These are phyloP conservation scores for Caenorhabditis japonica DNA, from an alignment of 2,888 invertebrate genomes.

Conservation along the genomic window DNA sequence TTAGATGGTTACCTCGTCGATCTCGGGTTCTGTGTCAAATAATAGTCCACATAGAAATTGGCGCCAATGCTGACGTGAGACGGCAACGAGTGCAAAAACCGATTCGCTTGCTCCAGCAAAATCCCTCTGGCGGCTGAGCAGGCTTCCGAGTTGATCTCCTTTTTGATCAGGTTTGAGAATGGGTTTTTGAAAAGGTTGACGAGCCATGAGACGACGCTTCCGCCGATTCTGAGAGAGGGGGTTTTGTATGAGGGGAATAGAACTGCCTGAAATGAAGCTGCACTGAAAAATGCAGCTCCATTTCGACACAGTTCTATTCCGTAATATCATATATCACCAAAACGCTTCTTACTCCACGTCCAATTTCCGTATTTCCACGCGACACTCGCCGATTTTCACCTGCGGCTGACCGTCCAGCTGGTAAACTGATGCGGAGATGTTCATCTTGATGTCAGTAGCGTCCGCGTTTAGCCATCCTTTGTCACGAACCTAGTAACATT, in stretches of 20 bases:
- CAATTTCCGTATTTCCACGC: conserved; percentile 57
- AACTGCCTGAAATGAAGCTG: too few relatives aligned
- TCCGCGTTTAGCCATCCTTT: conserved; percentile 67
- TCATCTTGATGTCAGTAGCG: conserved; percentile 65
- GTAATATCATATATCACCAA: too few relatives aligned
- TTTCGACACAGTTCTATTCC: too few relatives aligned
- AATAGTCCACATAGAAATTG: conserved; percentile 69
- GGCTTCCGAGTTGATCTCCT: conserved; percentile 64
- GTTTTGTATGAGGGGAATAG: too few relatives aligned
- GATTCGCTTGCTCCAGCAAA: conserved; percentile 66
- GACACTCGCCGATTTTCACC: conserved; percentile 56
- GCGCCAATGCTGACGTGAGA: conserved; percentile 60
- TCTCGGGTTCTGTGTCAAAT: conserved; percentile 56
- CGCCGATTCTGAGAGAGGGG: conserved; percentile 59
- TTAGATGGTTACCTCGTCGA: conserved; percentile 27
- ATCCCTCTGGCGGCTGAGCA: conserved; percentile 60
- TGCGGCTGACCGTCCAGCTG: conserved; percentile 67
- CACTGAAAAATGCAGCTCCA: too few relatives aligned
- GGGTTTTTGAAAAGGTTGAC: conserved; percentile 67
- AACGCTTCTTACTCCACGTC: conserved; percentile 61
- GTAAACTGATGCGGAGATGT: conserved; percentile 57
- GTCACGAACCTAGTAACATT: conserved; percentile 63
- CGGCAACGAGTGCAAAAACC: conserved; percentile 66
- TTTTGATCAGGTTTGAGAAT: conserved; percentile 60
- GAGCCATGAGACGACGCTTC: conserved; percentile 71